Conservation (phyloP, 2,113 vertebrate species). For the Myiozetetes cayanensis region DNA sequence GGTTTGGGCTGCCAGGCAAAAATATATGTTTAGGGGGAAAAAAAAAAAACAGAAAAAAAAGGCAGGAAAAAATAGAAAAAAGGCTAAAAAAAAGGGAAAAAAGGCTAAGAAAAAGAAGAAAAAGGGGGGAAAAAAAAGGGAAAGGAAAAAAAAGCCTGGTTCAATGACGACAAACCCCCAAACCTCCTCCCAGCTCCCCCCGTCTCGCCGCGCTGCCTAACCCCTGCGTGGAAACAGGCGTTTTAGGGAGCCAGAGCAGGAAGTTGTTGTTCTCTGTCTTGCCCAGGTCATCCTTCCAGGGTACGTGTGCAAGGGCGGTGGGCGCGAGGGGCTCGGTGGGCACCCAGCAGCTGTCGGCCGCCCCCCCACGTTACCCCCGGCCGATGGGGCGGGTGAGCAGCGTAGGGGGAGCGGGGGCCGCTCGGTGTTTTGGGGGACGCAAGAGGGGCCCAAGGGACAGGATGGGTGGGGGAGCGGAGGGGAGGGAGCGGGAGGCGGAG, state of each 20-base stretch:
- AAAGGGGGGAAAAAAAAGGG: too few species aligned
- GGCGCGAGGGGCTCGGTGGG: background rate
- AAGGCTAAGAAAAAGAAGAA: background rate
- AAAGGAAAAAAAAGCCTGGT: background rate
- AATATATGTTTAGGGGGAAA: background rate
- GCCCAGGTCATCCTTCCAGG: slow-evolving; percentile 64
- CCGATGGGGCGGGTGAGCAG: background rate
- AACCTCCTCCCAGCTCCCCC: slow-evolving; percentile 59
- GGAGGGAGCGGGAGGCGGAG: slow-evolving; percentile 44
- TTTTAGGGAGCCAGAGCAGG: slow-evolving; percentile 66
- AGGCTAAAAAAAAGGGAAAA: background rate
- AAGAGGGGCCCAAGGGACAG: slow-evolving; percentile 44
- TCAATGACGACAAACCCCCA: slow-evolving; percentile 65
- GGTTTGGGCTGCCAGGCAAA: slow-evolving; percentile 34
- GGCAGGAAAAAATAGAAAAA: background rate
- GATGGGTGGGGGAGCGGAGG: slow-evolving; percentile 45
- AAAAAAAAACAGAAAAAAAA: background rate
- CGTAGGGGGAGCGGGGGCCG: background rate
- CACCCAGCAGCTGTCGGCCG: background rate
- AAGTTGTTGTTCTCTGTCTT: slow-evolving; percentile 61
- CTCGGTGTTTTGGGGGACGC: background rate
- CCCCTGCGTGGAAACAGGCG: slow-evolving; percentile 61
- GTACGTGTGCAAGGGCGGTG: slow-evolving; percentile 29
- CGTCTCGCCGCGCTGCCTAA: slow-evolving; percentile 44
- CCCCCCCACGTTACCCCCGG: background rate